Conservation (phyloP, 1,140 invertebrate genomes). For the Condylostylus longicornis region DNA sequence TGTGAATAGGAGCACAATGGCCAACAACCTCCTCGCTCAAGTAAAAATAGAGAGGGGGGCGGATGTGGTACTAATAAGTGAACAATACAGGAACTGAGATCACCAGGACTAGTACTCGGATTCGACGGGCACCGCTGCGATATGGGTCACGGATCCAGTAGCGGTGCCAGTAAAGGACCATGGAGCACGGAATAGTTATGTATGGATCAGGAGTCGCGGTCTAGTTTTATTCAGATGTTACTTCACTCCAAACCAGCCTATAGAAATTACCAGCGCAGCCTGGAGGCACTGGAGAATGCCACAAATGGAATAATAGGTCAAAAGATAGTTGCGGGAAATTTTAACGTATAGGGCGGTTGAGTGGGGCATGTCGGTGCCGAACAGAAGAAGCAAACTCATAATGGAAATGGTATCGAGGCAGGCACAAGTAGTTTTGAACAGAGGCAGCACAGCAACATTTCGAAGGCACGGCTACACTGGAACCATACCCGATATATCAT, state of each 20-base stretch:
- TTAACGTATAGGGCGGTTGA: conserved; percentile 13
- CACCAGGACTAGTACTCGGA: no score
- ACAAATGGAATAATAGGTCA: background rate
- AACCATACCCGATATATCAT: conserved; percentile 1
- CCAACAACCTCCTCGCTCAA: no score
- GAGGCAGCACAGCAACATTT: background rate
- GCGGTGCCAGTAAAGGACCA: no score
- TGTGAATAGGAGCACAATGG: no score
- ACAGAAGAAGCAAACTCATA: conserved; percentile 10
- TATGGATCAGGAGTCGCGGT: no score
- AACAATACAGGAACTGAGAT: no score
- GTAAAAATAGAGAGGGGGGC: no score
- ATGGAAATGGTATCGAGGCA: conserved; percentile 11
- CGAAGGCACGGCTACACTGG: background rate
- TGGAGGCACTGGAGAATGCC: conserved; percentile 1
- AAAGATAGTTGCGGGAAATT: conserved; percentile 10
- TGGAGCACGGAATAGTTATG: no score
- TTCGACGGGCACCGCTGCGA: no score
- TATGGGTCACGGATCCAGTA: no score
- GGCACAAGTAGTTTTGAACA: conserved; percentile 9
- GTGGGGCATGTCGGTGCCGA: conserved; percentile 9
- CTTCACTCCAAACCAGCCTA: conserved; percentile 1
- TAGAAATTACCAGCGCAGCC: background rate
- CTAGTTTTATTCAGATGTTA: conserved; percentile 4
- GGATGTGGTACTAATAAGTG: no score